These are phyloP conservation scores for Nasonovia ribisnigri DNA, from an alignment of 2,888 invertebrate genomes.

Conservation along the genomic window DNA sequence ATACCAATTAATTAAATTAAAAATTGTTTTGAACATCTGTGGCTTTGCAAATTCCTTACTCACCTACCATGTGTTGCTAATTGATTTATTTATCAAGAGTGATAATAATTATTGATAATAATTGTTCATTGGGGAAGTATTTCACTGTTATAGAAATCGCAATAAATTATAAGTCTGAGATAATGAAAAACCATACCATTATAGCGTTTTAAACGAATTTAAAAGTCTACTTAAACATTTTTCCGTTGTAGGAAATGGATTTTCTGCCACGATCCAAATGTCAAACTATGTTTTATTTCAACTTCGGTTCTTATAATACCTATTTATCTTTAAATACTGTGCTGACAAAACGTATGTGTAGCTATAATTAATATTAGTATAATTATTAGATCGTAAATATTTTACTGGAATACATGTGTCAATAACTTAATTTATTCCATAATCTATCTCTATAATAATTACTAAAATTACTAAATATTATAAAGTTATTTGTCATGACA, in stretches of 20 bases:
- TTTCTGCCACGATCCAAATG: background rate
- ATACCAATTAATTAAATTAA: background rate
- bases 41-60: background rate
- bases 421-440: background rate
- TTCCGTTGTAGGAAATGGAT: background rate
- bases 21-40: background rate
- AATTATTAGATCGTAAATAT: background rate
- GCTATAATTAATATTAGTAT: background rate
- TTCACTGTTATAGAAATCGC: background rate
- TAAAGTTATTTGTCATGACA: constrained; percentile 21
- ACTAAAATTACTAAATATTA: constrained; percentile 18
- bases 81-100: background rate
- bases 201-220: background rate
- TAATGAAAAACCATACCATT: background rate
- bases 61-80: background rate
- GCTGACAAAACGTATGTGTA: background rate
- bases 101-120: background rate
- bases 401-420: background rate
- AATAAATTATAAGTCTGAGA: background rate
- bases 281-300: background rate
- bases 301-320: background rate
- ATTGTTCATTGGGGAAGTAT: background rate
- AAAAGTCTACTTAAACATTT: background rate
- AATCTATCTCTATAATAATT: constrained; percentile 1
- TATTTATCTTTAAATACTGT: background rate